Percentiles rank a stretch among this genome's conserved stretches.
phyloP scores from a whole-genome alignment of 2,113 vertebrate species.

The Scolopax mira region DNA sequence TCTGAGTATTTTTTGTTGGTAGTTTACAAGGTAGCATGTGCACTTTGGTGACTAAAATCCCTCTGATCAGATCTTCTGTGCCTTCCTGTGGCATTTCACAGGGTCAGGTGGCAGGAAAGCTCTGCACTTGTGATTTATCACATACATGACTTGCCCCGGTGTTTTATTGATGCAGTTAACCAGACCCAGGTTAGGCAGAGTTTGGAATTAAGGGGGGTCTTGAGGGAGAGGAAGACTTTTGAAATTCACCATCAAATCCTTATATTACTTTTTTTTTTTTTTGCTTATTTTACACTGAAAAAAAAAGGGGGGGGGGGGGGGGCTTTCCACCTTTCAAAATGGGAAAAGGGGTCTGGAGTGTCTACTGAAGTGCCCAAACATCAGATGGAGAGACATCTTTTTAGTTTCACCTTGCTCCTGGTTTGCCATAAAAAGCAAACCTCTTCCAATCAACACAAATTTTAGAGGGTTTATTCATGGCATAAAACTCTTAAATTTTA shows the following conservation, averaged over 20 bases:
- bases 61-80: not conserved
- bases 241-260: not conserved
- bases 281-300: not conserved
- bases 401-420: not conserved
- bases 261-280: not conserved
- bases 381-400: not conserved
- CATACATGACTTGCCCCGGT: accelerated
- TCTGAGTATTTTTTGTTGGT: not conserved
- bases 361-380: not conserved
- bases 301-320: too few species aligned
- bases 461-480: not conserved
- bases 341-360: not conserved
- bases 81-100: not conserved
- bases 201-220: not conserved
- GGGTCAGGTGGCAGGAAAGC: not conserved
- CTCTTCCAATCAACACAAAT: not conserved
- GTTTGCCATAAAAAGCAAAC: not conserved
- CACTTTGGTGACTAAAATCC: not conserved
- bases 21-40: not conserved
- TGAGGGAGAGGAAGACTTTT: not conserved
- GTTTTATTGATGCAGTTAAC: not conserved
- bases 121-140: not conserved
- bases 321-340: not conserved
- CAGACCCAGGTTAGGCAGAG: not conserved
- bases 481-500: not conserved